Evolutionary conservation across 2,888 invertebrate species (phyloP).

Genomic region (Hyalella azteca): DNA sequence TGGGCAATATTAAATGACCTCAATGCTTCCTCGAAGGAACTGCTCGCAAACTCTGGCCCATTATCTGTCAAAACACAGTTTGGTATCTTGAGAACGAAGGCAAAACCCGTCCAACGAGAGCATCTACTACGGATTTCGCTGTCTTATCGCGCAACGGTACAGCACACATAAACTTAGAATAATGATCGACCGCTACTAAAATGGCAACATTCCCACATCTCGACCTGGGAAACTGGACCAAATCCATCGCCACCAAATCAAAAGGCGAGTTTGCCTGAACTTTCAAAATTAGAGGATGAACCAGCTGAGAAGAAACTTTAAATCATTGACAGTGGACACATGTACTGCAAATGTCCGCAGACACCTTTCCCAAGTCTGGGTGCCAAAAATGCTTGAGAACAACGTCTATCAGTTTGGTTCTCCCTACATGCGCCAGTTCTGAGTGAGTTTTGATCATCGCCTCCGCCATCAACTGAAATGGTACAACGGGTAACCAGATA

Average conservation of each 20-base stretch:
- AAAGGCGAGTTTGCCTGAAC: background rate
- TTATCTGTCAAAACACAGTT: background rate
- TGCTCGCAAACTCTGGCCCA: background rate
- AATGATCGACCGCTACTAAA: background rate
- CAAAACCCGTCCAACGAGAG: background rate
- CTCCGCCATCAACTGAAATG: background rate
- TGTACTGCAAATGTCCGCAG: background rate
- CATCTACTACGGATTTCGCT: background rate
- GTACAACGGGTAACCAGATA: background rate
- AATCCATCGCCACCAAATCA: background rate
- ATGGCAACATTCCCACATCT: background rate
- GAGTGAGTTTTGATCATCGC: background rate
- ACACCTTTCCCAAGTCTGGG: background rate
- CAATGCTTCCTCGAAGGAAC: background rate
- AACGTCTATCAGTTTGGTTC: background rate
- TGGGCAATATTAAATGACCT: background rate
- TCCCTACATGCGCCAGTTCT: background rate
- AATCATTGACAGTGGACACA: background rate
- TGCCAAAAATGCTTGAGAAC: background rate
- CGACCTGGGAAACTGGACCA: background rate
- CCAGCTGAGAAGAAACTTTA: background rate
- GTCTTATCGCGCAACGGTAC: background rate
- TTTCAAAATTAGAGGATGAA: background rate
- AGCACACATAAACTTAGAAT: background rate
- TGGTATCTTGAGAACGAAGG: background rate